Base-by-base conservation (phyloP, 1,140 invertebrate genomes). In the Drosophila orena region DNA sequence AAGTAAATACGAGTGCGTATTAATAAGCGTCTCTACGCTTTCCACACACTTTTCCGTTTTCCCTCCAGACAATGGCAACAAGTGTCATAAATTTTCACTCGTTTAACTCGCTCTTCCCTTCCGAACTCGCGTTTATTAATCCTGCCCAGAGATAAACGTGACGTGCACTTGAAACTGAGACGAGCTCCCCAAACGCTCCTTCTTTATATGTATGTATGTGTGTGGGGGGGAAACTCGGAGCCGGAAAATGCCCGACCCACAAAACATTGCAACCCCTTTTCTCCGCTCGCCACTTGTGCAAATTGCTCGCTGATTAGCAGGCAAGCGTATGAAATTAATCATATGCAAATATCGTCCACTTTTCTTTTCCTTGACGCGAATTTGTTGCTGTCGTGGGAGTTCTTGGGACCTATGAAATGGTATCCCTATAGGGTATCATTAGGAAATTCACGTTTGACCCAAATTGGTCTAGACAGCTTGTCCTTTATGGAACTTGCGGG, bases 311-410 rank as follows among this genome's bases (percentile, higher is more conserved):
- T 89, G 84, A 89, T 89, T 89, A 89, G 85, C 84, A 85, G 81
- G 85, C 84, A 84, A 89, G 84, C 84, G 84, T 75, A 90, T 89
- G 77, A 89, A 89, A 89, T 90, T 89, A 89, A 88, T 88, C 84
- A 89, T 89, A 89, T 90, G 84, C 85, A 89, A 89, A 89, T 89
- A 89, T 77, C 42, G 52, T 72, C 27, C 53, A 71, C 70, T 77
- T 70, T 58, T 78, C 55, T 58, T 65, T 55, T 89, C 47, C 65
- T 78, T 46, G 55, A 30, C 50, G 65, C 57, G 55, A 72, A 66
- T 55, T 75, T 79, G 65, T 54, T 35, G 60, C 65, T 68, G 46
- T 65, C 38, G 64, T 68, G 37, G 64, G 64, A 68, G 64, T 65
- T 37, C 46, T 35, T 53, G 6, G 11, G 17, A n/a, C 24, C 30